These are phyloP conservation scores for Acrossocheilus wenchowensis DNA, from an alignment of 2,797 vertebrate genomes.

Conservation along the genomic window DNA sequence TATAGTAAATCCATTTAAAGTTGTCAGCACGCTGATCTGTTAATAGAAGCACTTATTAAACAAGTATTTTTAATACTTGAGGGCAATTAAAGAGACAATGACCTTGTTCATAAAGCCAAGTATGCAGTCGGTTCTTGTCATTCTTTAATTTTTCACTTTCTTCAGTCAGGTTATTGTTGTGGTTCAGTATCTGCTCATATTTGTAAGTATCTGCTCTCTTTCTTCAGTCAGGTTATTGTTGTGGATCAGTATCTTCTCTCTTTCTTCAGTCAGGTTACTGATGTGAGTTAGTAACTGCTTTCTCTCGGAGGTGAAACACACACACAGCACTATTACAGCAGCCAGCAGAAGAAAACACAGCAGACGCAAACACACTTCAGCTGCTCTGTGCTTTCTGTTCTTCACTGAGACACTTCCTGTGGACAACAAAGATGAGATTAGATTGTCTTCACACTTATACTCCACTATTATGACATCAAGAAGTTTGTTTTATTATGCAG, in stretches of 20 bases:
- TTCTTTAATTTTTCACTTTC: no score
- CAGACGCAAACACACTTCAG: not conserved
- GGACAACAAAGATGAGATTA: no score
- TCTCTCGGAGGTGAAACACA: not conserved
- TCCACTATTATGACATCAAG: no score
- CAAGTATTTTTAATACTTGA: no score
- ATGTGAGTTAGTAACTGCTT: not conserved
- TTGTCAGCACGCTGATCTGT: not conserved
- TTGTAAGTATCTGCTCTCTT: not conserved
- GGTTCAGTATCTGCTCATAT: not conserved
- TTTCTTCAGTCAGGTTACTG: not conserved
- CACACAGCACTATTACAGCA: not conserved
- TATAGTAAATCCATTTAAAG: not conserved
- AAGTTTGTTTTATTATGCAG: no score
- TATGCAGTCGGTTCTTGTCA: no score
- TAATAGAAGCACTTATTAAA: not conserved
- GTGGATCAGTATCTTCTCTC: not conserved
- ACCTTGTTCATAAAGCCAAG: no score
- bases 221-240: not conserved
- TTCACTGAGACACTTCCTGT: no score
- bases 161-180: not conserved
- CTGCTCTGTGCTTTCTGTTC: no score
- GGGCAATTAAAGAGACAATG: no score
- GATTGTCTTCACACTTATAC: no score
- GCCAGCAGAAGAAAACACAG: constrained; percentile 28